Evolutionary conservation across 2,888 invertebrate species (phyloP), one percentile per base, ranked within the genome.

Genomic region (Ditula angustiorana): DNA sequence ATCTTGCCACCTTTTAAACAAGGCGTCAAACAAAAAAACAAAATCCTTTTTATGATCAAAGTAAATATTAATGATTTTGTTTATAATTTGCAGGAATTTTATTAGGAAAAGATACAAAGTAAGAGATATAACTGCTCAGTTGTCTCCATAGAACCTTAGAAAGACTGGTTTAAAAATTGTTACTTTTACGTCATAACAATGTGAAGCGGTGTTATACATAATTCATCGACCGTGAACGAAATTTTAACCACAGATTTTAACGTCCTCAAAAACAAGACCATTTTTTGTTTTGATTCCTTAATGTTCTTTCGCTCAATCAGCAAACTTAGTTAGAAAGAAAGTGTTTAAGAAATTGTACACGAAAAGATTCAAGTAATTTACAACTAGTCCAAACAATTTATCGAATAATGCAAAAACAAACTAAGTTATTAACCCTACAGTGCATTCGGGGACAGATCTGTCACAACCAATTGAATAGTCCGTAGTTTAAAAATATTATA

Each of bases 351-450:
- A n/a, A n/a, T n/a, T n/a, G n/a, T n/a, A n/a, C n/a, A n/a, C n/a
- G n/a, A n/a, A n/a, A n/a, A n/a, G n/a, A n/a, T n/a, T n/a, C n/a
- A n/a, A n/a, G n/a, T n/a, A n/a, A n/a, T n/a, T n/a, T n/a, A 52
- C 5, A n/a, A 61, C 46, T 37, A 49, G 21, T 16, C 5, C 7
- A 30, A 30, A 44, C 44, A 44, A 44, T 33, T 41, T 44, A 44
- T 23, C 16, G 55, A 24, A 37, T 16, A 26, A 28, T 11, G n/a
- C 52, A 52, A 41, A 41, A 52, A 61, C 60, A 44, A 61, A 44
- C 23, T 44, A 24, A 44, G 52, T 53, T 61, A 61, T 61, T 61
- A n/a, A n/a, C n/a, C n/a, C n/a, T n/a, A n/a, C n/a, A n/a, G n/a
- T n/a, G n/a, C n/a, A n/a, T n/a, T n/a, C n/a, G n/a, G n/a, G n/a